Evolutionary conservation across 2,888 invertebrate genomes (phyloP).

Genomic region (Polydrusus cervinus): DNA sequence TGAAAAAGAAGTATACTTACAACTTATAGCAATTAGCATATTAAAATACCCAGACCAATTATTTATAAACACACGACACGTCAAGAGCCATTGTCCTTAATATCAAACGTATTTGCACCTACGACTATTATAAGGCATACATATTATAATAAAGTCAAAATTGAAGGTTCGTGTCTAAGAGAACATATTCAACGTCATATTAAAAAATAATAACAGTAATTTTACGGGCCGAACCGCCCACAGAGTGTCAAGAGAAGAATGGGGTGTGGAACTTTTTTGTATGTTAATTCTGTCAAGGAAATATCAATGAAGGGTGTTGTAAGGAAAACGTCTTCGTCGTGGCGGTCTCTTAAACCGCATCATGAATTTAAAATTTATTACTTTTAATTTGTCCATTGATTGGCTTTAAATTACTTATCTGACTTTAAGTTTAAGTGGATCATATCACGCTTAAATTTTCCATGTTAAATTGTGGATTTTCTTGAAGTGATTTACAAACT

Average conservation of each 20-base stretch:
- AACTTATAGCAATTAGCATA: neutral
- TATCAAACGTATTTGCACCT: constrained; percentile 46
- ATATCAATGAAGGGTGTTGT: constrained; percentile 58
- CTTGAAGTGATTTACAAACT: too few relatives aligned
- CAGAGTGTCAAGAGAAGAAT: constrained; percentile 47
- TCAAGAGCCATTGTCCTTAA: constrained; percentile 49
- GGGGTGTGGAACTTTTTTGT: constrained; percentile 54
- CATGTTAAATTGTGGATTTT: too few relatives aligned
- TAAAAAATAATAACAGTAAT: constrained; percentile 50
- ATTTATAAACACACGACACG: constrained; percentile 24
- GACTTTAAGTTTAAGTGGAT: neutral
- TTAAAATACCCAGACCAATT: constrained; percentile 3
- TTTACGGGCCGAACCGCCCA: constrained; percentile 45
- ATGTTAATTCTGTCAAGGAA: constrained; percentile 55
- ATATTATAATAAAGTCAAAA: constrained; percentile 38
- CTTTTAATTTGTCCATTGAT: neutral
- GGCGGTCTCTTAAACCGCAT: constrained; percentile 3
- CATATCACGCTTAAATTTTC: too few relatives aligned
- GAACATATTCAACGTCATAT: constrained; percentile 46
- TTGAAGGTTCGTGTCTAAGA: constrained; percentile 48
- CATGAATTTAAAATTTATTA: constrained; percentile 9
- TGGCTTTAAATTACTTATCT: neutral
- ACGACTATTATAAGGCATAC: constrained; percentile 9
- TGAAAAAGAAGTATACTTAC: neutral
- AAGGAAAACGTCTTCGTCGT: neutral